Evolutionary conservation across 1,140 invertebrate species (phyloP).

Genomic region (Muscidifurax raptorellus): DNA sequence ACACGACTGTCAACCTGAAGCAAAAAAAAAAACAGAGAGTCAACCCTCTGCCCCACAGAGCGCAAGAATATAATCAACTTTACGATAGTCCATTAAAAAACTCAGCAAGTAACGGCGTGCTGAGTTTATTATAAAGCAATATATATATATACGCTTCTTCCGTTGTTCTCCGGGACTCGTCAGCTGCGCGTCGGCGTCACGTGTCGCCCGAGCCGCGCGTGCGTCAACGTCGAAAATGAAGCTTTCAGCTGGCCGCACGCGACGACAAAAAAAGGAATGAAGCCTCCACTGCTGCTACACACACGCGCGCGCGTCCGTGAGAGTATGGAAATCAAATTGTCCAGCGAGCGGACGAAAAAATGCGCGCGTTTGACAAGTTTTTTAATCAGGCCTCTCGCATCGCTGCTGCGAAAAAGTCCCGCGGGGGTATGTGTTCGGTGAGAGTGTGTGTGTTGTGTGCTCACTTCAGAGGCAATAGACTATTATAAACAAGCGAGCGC

Average conservation of each 20-base stretch:
- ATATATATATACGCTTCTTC: not conserved
- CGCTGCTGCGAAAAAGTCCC: too few relatives aligned
- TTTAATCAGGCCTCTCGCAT: constrained; percentile 28
- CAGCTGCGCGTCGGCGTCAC: not conserved
- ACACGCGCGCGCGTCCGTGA: not conserved
- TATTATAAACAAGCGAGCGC: not conserved
- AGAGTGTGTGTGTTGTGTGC: too few relatives aligned
- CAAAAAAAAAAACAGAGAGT: too few relatives aligned
- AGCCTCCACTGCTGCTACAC: not conserved
- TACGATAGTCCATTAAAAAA: not conserved
- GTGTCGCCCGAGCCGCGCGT: not conserved
- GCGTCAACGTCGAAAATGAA: constrained; percentile 13
- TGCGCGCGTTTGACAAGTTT: constrained; percentile 24
- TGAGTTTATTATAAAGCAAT: constrained; percentile 1
- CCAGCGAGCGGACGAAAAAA: not conserved
- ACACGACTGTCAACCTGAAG: too few relatives aligned
- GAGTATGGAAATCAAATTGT: not conserved
- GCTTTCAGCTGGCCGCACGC: not conserved
- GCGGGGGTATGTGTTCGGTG: too few relatives aligned
- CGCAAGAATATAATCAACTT: not conserved
- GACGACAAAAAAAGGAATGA: not conserved
- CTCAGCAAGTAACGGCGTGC: constrained; percentile 1
- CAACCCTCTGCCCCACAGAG: not conserved
- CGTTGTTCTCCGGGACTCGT: not conserved
- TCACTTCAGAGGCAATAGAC: too few relatives aligned